Evolutionary conservation across 2,888 invertebrate species (phyloP).

Genomic region (Hirtodrosophila trivittata): DNA sequence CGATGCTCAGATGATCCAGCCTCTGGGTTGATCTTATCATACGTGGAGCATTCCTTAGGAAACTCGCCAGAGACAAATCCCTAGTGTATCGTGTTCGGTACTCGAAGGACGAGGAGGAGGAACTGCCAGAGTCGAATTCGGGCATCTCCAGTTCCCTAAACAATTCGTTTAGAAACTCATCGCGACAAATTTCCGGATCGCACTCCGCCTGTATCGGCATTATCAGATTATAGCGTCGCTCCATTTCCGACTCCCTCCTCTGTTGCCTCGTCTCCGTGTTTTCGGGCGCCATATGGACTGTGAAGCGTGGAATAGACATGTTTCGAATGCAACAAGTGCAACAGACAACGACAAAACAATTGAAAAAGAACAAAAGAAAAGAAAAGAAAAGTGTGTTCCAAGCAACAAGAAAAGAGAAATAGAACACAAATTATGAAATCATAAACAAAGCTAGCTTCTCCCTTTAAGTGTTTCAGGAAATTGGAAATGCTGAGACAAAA

Average conservation of each 20-base stretch:
- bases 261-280: not conserved
- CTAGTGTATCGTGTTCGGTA: no score
- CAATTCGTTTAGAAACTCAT: slow-evolving; percentile 31
- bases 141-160: slow-evolving; percentile 25
- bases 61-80: slow-evolving; percentile 6
- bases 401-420: not conserved
- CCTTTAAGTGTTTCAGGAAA: no score
- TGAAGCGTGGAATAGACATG: no score
- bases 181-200: slow-evolving; percentile 35
- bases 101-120: not conserved
- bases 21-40: not conserved
- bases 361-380: slow-evolving; percentile 1
- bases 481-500: no score
- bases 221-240: slow-evolving; percentile 19
- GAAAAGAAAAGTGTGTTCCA: not conserved
- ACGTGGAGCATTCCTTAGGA: fast-evolving
- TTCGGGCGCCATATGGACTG: no score
- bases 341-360: slow-evolving; percentile 1
- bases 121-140: not conserved
- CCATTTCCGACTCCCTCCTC: not conserved
- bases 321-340: not conserved
- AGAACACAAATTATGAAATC: not conserved
- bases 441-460: slow-evolving; percentile 1
- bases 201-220: slow-evolving; percentile 24
- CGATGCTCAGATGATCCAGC: no score